Evolutionary conservation across 1,140 invertebrate species (phyloP).

Genomic region (Apis cerana): DNA sequence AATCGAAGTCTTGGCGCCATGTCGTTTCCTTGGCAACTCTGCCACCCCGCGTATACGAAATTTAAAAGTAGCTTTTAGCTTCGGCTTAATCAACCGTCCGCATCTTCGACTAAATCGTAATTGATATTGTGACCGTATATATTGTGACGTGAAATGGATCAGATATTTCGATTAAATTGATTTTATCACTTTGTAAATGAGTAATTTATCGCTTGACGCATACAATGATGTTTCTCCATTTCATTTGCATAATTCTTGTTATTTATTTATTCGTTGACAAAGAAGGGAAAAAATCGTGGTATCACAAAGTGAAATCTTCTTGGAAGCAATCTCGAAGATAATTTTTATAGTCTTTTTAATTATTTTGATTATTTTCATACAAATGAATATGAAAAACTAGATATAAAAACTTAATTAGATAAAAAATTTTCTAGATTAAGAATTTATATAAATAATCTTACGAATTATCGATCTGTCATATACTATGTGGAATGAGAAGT

Average conservation of each 20-base stretch:
- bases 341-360: too few species aligned
- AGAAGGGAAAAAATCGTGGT: not conserved
- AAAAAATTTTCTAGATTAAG: not conserved
- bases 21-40: constrained; percentile 19
- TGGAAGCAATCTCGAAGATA: not conserved
- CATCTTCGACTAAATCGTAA: not conserved
- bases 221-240: not conserved
- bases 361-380: constrained; percentile 4
- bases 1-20: not conserved
- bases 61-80: constrained; percentile 8
- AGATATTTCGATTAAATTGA: constrained; percentile 39
- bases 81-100: constrained; percentile 29
- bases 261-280: constrained; percentile 7
- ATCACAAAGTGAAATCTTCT: constrained; percentile 2
- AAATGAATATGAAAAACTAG: not conserved
- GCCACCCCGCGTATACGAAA: not conserved
- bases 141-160: not conserved
- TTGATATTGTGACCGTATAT: too few species aligned
- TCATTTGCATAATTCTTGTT: constrained; percentile 48
- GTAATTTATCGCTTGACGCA: constrained; percentile 40
- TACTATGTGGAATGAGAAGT: not conserved
- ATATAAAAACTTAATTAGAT: not conserved
- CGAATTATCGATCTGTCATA: not conserved
- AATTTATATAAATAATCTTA: not conserved
- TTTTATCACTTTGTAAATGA: constrained; percentile 37